Conservation (phyloP, 2,888 invertebrate species). For the Lamellibrachia columna region DNA sequence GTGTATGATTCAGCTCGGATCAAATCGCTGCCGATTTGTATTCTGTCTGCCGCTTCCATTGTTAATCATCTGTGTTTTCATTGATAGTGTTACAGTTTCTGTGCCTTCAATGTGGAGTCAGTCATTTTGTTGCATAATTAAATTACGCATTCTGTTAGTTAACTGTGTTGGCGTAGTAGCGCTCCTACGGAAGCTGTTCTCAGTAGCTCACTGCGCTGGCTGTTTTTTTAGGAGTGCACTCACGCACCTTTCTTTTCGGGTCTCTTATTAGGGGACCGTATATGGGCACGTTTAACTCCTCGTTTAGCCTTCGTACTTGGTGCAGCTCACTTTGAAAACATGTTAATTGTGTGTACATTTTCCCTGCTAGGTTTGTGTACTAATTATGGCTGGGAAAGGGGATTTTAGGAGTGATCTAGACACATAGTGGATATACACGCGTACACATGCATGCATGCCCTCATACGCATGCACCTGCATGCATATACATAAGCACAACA, state of each 20-base stretch:
- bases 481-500: background rate
- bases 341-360: background rate
- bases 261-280: background rate
- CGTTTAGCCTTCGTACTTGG: background rate
- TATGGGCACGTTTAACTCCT: background rate
- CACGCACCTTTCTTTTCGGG: background rate
- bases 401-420: background rate
- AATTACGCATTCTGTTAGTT: background rate
- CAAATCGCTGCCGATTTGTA: background rate
- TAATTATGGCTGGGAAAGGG: background rate
- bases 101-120: background rate
- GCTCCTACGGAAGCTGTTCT: background rate
- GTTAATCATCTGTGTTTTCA: background rate
- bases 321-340: background rate
- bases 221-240: background rate
- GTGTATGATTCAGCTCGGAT: background rate
- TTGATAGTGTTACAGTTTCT: background rate
- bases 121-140: background rate
- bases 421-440: background rate
- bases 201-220: background rate
- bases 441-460: background rate
- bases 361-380: background rate
- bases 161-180: background rate
- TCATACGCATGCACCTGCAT: background rate
- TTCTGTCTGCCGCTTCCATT: background rate